phyloP scores from a whole-genome alignment of 2,888 invertebrate species.

The Loripinus fragilis region DNA sequence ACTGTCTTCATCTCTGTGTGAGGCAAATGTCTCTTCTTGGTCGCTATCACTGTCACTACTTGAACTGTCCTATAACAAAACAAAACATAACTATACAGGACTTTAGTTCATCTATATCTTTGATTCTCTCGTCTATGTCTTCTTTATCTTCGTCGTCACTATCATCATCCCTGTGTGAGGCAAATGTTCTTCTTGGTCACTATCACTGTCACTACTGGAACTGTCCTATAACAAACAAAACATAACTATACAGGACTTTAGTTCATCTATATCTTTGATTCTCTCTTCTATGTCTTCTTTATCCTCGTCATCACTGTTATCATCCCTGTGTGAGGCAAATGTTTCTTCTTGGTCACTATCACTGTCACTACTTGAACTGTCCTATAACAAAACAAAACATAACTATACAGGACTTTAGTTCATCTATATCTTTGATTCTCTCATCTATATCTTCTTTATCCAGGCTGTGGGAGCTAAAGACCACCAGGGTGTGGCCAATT shows the following conservation, averaged over 20 bases:
- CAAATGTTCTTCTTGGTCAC: constrained; percentile 56
- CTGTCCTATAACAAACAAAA: constrained; percentile 51
- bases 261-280: constrained; percentile 7
- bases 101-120: not conserved
- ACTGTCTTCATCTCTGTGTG: constrained; percentile 51
- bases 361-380: constrained; percentile 57
- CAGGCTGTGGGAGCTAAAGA: constrained; percentile 41
- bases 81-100: too few species aligned
- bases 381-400: constrained; percentile 40
- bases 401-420: too few species aligned
- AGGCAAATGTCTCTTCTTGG: constrained; percentile 55
- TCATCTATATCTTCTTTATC: constrained; percentile 6
- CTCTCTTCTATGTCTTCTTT: constrained; percentile 6
- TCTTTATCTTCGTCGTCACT: constrained; percentile 36
- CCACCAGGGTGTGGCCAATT: too few species aligned
- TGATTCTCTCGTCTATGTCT: constrained; percentile 8
- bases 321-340: constrained; percentile 53
- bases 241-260: too few species aligned
- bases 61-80: constrained; percentile 56
- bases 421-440: constrained; percentile 7
- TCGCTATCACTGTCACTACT: constrained; percentile 52
- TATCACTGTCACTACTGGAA: constrained; percentile 55
- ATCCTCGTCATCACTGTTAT: constrained; percentile 43
- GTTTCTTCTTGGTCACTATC: constrained; percentile 56
- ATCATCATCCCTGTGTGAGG: constrained; percentile 52